Conservation (phyloP, 2,888 invertebrate species). For the Hyposoter didymator region DNA sequence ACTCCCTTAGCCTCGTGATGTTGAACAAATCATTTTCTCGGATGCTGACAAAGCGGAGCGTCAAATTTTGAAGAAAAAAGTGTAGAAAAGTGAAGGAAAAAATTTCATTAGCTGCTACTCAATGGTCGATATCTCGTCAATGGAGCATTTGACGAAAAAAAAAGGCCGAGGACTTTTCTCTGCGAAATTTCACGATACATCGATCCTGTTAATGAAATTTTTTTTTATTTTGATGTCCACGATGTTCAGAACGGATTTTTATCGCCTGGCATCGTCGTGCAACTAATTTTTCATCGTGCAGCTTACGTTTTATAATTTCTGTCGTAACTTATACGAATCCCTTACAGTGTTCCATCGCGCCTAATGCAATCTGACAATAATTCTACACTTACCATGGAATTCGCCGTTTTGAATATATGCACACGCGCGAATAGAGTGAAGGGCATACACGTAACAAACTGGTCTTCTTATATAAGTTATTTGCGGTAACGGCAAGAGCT, state of each 20-base stretch:
- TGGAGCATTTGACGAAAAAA: not conserved
- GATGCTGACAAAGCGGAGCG: not conserved
- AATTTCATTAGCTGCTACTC: not conserved
- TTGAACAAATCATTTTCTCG: not conserved
- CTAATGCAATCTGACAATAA: not conserved
- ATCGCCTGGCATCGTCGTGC: not conserved
- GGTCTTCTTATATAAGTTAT: slow-evolving; percentile 52
- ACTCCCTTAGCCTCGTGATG: too few species aligned
- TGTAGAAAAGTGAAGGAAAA: not conserved
- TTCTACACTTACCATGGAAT: not conserved
- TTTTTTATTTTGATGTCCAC: not conserved
- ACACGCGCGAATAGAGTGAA: slow-evolving; percentile 41
- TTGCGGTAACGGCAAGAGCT: slow-evolving; percentile 12
- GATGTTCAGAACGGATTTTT: not conserved
- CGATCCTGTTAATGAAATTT: not conserved
- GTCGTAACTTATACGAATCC: not conserved
- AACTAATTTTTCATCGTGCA: not conserved
- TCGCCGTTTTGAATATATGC: not conserved
- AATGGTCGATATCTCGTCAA: not conserved
- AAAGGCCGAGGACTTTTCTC: not conserved
- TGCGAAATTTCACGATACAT: not conserved
- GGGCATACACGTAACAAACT: slow-evolving; percentile 49
- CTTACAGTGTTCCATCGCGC: not conserved
- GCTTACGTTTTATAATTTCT: not conserved
- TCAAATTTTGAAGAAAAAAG: not conserved